phyloP scores from a whole-genome alignment of 2,888 invertebrate genomes.

The Tipula lateralis region DNA sequence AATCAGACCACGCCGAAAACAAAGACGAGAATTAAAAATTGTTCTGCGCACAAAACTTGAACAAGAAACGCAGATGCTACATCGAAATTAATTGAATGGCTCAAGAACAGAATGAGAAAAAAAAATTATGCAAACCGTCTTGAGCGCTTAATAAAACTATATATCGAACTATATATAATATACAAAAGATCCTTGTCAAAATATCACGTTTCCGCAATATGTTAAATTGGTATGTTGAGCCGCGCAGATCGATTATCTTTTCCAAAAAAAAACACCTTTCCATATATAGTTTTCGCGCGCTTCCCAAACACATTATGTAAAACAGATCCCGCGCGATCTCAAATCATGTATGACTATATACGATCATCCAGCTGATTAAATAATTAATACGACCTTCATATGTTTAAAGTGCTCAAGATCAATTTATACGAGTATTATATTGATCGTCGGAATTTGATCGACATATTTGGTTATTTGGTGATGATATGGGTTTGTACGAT shows the following conservation, averaged over 20 bases:
- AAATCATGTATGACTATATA: neutral
- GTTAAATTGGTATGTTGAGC: neutral
- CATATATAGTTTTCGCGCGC: neutral
- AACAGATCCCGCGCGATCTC: no score
- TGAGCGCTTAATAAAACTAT: neutral
- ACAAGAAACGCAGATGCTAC: neutral
- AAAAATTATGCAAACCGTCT: neutral
- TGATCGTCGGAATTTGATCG: neutral
- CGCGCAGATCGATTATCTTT: neutral
- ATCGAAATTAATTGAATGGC: neutral
- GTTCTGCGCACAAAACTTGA: neutral
- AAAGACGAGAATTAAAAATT: neutral
- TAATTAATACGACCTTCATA: neutral
- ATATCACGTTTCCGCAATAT: slow-evolving; percentile 24
- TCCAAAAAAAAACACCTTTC: neutral
- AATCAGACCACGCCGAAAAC: neutral
- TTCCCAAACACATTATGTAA: no score
- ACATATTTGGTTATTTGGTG: neutral
- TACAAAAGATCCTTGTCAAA: neutral
- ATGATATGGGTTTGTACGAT: neutral
- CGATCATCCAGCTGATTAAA: neutral
- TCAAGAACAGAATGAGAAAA: neutral
- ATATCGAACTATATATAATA: neutral
- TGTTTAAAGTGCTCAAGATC: neutral
- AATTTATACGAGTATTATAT: neutral